These are phyloP conservation scores for Scaptomyza montana DNA, from an alignment of 1,140 invertebrate genomes.

Conservation along the genomic window DNA sequence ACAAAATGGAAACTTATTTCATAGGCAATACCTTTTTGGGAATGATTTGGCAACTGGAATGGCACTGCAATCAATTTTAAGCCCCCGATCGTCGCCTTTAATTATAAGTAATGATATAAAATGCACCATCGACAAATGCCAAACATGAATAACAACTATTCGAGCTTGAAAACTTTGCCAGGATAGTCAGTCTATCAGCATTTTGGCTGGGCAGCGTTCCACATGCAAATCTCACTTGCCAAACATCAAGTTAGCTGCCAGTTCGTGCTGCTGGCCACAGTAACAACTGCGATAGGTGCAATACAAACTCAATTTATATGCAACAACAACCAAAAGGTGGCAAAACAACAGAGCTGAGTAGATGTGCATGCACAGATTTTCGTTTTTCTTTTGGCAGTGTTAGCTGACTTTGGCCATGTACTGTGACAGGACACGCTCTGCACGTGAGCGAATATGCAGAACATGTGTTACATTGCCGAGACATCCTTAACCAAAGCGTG, in stretches of 20 bases:
- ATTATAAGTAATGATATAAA: constrained; percentile 19
- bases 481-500: constrained; percentile 32
- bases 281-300: constrained; percentile 16
- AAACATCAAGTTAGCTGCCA: constrained; percentile 26
- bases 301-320: constrained; percentile 72
- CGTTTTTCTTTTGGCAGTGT: constrained; percentile 28
- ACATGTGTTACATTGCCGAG: constrained; percentile 59
- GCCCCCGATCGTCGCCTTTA: background rate
- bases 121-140: background rate
- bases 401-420: constrained; percentile 36
- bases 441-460: constrained; percentile 55
- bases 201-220: constrained; percentile 36
- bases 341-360: constrained; percentile 11
- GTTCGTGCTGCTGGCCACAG: constrained; percentile 22
- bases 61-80: no score
- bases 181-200: constrained; percentile 54
- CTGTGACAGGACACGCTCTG: constrained; percentile 73
- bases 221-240: constrained; percentile 68
- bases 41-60: no score
- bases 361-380: constrained; percentile 45
- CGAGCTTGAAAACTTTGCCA: constrained; percentile 1
- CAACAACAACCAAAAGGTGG: constrained; percentile 20
- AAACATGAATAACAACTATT: no score
- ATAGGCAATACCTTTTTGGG: no score
- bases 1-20: no score